Evolutionary conservation across 2,888 invertebrate genomes (phyloP).

Genomic region (Bugulina stolonifera): DNA sequence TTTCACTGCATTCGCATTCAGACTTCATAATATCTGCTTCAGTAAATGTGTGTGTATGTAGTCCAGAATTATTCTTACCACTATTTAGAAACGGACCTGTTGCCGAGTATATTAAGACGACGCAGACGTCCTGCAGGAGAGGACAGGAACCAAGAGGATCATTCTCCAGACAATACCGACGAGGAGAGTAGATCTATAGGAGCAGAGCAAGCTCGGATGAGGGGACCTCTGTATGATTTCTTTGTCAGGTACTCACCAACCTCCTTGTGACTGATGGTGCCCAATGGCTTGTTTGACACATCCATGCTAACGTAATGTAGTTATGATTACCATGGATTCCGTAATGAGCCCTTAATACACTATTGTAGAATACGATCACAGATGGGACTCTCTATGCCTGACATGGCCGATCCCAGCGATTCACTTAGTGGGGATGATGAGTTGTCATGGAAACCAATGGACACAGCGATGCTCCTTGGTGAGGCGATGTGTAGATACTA

Average conservation of each 20-base stretch:
- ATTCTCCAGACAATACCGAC: background rate
- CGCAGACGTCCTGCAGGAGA: background rate
- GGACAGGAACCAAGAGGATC: background rate
- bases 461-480: background rate
- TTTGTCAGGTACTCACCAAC: background rate
- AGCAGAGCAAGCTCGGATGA: background rate
- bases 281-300: too few relatives aligned
- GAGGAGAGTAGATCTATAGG: background rate
- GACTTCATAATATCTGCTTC: too few relatives aligned
- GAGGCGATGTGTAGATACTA: too few relatives aligned
- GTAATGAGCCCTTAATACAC: background rate
- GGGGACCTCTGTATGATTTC: slow-evolving; percentile 12
- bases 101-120: background rate
- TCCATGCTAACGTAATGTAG: background rate
- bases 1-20: too few relatives aligned
- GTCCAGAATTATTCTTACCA: too few relatives aligned
- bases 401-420: background rate
- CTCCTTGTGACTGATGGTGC: too few relatives aligned
- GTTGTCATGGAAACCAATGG: background rate
- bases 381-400: slow-evolving; percentile 1
- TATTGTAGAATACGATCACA: slow-evolving; percentile 10
- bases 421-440: background rate
- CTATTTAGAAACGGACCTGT: too few relatives aligned
- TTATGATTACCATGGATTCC: background rate
- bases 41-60: too few relatives aligned